Conservation (phyloP, 1,140 invertebrate species). For the Drosophila takahashii region DNA sequence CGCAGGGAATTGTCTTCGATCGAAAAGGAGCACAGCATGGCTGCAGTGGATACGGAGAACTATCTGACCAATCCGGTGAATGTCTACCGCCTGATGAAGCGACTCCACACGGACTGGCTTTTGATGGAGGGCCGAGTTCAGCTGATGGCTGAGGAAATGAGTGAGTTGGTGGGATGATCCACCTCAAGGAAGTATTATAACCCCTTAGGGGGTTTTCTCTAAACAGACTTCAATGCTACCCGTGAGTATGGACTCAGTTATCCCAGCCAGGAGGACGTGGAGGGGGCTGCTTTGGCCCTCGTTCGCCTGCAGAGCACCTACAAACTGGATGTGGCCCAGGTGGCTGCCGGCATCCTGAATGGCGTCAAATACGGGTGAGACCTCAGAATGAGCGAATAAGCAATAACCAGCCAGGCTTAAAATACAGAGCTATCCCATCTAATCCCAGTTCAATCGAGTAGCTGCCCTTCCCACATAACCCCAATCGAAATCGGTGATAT, state of each 20-base stretch:
- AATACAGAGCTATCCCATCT: constrained; percentile 42
- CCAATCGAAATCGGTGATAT: constrained; percentile 1
- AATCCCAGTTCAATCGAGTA: constrained; percentile 23
- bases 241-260: constrained; percentile 90
- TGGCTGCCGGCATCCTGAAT: constrained; percentile 95
- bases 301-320: constrained; percentile 99
- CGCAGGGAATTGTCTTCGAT: constrained; percentile 88
- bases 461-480: background rate
- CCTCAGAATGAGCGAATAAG: constrained; percentile 39
- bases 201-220: background rate
- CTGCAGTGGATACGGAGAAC: constrained; percentile 90
- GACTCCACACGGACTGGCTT: constrained; percentile 95
- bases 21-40: constrained; percentile 90
- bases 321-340: constrained; percentile 93
- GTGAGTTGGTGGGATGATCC: constrained; percentile 10
- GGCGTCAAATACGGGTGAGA: constrained; percentile 93
- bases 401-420: constrained; percentile 76
- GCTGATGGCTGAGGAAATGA: constrained; percentile 35
- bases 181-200: background rate
- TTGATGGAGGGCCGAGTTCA: constrained; percentile 85
- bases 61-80: constrained; percentile 98
- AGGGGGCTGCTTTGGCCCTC: constrained; percentile 96
- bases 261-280: constrained; percentile 94
- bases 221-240: constrained; percentile 74
- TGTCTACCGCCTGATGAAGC: constrained; percentile 97